Evolutionary conservation across 2,888 invertebrate species (phyloP).

Genomic region (Bellardia pandia): DNA sequence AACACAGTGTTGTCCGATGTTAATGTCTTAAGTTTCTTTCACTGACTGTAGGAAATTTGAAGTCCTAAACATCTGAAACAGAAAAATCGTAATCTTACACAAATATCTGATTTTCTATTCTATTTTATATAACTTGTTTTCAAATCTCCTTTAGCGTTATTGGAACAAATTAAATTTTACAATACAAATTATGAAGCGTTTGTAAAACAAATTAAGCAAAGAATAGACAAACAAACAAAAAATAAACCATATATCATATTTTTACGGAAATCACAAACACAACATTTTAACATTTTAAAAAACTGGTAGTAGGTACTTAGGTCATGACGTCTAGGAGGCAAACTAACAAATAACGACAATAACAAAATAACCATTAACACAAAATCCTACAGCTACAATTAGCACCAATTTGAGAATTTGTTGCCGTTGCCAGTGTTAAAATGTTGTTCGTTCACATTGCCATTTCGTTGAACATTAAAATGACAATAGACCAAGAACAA

Average conservation of each 20-base stretch:
- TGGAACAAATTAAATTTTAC: not conserved
- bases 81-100: no score
- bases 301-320: constrained; percentile 33
- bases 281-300: not conserved
- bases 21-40: no score
- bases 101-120: no score
- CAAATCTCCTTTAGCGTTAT: not conserved
- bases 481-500: constrained; percentile 41
- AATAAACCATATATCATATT: constrained; percentile 31
- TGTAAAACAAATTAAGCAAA: constrained; percentile 41
- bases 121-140: no score
- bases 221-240: not conserved
- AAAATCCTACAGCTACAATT: constrained; percentile 51
- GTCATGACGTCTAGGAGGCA: constrained; percentile 35
- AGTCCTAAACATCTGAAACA: no score
- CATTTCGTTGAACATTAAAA: constrained; percentile 8
- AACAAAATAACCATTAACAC: constrained; percentile 35
- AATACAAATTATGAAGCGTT: constrained; percentile 27
- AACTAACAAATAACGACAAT: constrained; percentile 27
- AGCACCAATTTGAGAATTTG: constrained; percentile 51
- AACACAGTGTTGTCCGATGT: no score
- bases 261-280: not conserved
- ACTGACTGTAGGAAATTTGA: no score
- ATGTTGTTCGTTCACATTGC: not conserved
- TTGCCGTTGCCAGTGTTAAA: constrained; percentile 25